These are phyloP conservation scores for Cirrhinus mrigala DNA, from an alignment of 2,797 vertebrate genomes.

Conservation along the genomic window DNA sequence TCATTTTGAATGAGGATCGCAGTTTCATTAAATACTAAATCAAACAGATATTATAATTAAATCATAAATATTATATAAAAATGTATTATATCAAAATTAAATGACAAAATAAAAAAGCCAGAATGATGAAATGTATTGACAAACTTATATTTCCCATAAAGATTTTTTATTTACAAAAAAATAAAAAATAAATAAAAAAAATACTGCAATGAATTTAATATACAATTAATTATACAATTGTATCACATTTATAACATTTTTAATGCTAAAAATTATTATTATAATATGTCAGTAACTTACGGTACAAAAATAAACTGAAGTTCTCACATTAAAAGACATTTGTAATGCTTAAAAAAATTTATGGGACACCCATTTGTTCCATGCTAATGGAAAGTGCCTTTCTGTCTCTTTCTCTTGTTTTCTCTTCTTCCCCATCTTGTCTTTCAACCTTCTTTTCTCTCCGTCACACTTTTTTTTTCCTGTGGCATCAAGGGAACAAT, in stretches of 20 bases:
- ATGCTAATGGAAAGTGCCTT: neutral
- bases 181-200: too few species aligned
- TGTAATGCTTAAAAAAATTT: neutral
- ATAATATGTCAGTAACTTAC: neutral
- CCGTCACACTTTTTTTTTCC: conserved; percentile 2
- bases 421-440: too few species aligned
- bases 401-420: neutral
- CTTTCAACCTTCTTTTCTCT: conserved; percentile 28
- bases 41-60: conserved; percentile 6
- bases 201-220: neutral
- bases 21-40: neutral
- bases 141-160: neutral
- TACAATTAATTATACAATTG: neutral
- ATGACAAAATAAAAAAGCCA: neutral
- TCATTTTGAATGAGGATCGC: neutral
- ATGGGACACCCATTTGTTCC: neutral
- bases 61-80: neutral
- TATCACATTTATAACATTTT: neutral
- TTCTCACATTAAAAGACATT: neutral
- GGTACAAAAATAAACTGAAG: neutral
- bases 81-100: neutral
- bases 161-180: too few species aligned
- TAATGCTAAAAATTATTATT: neutral
- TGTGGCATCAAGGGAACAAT: conserved; percentile 47
- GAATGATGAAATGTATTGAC: neutral